Percentiles rank a stretch among this genome's conserved stretches.
Evolutionary conservation across 2,797 vertebrate genomes (phyloP).

Genomic region (Hemitrygon akajei): DNA sequence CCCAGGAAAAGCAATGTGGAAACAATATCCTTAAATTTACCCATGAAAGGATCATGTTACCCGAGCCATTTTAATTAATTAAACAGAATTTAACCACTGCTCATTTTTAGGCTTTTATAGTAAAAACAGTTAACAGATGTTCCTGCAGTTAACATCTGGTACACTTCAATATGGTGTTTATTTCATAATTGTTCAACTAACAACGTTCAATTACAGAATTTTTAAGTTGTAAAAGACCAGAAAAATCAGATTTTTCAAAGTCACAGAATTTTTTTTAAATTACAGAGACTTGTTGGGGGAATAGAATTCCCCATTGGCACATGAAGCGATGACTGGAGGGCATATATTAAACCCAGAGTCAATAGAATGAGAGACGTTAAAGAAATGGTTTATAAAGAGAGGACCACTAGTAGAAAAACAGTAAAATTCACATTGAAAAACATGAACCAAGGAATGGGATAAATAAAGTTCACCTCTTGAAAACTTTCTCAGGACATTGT

Average conservation of each 20-base stretch:
- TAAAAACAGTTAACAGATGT: neutral
- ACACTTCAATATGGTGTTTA: neutral
- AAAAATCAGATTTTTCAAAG: neutral
- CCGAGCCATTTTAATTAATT: neutral
- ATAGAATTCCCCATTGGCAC: neutral
- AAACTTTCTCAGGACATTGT: too few relatives aligned
- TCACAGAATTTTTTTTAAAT: neutral
- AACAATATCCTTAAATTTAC: conserved; percentile 2
- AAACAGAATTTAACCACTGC: neutral
- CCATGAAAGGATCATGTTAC: neutral
- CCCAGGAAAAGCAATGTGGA: neutral
- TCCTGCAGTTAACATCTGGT: neutral
- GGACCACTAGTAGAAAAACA: neutral
- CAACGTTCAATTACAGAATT: neutral
- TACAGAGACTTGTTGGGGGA: neutral
- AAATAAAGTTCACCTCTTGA: neutral
- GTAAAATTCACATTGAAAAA: neutral
- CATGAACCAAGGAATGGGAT: neutral
- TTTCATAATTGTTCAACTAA: neutral
- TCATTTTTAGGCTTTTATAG: neutral
- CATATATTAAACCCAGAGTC: neutral
- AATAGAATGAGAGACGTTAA: neutral
- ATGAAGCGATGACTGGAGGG: neutral
- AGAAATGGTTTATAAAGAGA: neutral
- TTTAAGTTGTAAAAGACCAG: neutral